Conservation (phyloP, 2,888 invertebrate species). For the Rhaphigaster nebulosa region DNA sequence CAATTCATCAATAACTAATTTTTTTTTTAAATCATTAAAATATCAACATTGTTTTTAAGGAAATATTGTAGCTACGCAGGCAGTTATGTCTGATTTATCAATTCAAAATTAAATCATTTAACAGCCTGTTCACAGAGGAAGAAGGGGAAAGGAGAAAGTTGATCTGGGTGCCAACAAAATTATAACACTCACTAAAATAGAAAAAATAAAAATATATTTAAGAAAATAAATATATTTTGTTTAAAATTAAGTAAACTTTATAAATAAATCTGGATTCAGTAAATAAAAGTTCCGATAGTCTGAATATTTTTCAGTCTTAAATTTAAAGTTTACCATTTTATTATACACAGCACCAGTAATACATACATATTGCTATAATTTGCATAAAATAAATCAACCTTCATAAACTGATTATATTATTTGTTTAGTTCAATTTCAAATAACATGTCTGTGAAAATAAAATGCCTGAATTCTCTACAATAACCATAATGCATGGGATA, state of each 20-base stretch:
- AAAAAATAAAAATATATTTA: neutral
- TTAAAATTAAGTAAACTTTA: neutral
- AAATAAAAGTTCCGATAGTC: neutral
- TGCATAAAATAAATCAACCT: neutral
- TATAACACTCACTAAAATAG: neutral
- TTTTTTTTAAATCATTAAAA: too few species aligned
- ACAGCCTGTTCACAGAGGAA: too few species aligned
- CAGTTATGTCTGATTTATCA: too few species aligned
- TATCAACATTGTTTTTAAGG: too few species aligned
- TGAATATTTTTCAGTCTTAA: slow-evolving; percentile 7
- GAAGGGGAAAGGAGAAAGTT: too few species aligned
- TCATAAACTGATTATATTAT: neutral
- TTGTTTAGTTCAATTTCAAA: neutral
- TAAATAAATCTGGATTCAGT: neutral
- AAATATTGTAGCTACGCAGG: too few species aligned
- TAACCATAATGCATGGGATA: neutral
- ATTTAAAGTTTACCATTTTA: neutral
- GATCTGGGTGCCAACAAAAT: neutral
- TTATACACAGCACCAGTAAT: neutral
- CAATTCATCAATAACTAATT: too few species aligned
- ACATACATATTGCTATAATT: neutral
- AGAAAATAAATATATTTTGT: neutral
- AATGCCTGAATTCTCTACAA: neutral
- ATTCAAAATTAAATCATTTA: too few species aligned
- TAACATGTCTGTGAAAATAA: neutral